Conservation (phyloP, 2,797 vertebrate genomes). For the Clarias fuscus region DNA sequence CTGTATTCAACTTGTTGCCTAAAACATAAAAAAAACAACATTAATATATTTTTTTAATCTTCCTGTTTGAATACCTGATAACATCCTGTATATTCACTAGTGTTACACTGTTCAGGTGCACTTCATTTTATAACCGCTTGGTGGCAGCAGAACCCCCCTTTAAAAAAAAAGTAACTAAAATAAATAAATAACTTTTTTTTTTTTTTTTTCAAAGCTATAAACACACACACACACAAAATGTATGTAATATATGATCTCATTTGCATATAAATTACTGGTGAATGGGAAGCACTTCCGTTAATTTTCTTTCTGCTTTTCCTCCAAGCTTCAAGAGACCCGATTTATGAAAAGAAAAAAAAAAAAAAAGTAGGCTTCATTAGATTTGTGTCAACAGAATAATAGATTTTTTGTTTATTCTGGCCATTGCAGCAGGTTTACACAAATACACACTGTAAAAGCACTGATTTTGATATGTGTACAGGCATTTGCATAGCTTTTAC, state of each 20-base stretch:
- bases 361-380: background rate
- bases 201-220: background rate
- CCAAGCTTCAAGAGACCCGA: background rate
- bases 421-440: background rate
- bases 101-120: background rate
- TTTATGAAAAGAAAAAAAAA: background rate
- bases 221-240: background rate
- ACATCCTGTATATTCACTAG: background rate
- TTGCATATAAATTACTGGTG: background rate
- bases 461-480: background rate
- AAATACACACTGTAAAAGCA: background rate
- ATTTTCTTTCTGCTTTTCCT: background rate
- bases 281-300: background rate
- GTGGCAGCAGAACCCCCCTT: background rate
- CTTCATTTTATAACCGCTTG: background rate
- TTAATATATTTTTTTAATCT: background rate
- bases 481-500: background rate
- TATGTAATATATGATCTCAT: background rate
- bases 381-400: background rate
- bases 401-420: background rate
- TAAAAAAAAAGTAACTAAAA: no score
- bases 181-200: no score
- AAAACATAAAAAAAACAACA: no score
- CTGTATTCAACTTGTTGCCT: no score
- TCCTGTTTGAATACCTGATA: background rate